These are phyloP conservation scores for Leptura quadrifasciata DNA, from an alignment of 2,888 invertebrate genomes.

Conservation along the genomic window DNA sequence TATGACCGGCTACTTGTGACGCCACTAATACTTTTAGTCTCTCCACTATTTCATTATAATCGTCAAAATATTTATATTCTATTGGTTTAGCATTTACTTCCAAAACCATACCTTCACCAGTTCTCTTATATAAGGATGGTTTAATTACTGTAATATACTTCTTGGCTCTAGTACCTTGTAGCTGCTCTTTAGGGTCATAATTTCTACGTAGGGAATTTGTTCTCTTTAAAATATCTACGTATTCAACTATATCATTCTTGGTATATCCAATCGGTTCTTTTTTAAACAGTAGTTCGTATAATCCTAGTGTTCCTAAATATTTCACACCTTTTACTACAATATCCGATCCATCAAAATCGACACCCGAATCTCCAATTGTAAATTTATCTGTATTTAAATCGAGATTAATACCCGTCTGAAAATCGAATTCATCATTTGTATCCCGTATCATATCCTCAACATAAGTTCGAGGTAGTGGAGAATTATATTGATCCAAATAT, in stretches of 20 bases:
- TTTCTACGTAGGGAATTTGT: not conserved
- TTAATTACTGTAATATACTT: not conserved
- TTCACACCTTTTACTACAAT: too few species aligned
- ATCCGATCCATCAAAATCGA: too few species aligned
- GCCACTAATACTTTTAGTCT: not conserved
- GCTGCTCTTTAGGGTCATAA: not conserved
- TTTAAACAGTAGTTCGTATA: too few species aligned
- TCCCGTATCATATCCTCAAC: not conserved
- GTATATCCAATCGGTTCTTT: too few species aligned
- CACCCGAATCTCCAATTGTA: too few species aligned
- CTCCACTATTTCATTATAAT: slow-evolving; percentile 9
- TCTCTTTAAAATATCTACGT: not conserved
- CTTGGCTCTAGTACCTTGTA: not conserved
- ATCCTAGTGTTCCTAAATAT: too few species aligned
- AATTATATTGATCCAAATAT: not conserved
- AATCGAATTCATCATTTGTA: not conserved
- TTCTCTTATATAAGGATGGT: not conserved
- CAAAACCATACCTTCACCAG: not conserved
- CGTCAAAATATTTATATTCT: not conserved
- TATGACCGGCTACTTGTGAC: not conserved
- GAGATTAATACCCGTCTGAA: not conserved
- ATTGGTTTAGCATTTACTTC: not conserved
- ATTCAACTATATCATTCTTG: not conserved
- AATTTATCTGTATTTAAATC: too few species aligned
- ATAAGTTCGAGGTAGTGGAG: not conserved